These are phyloP conservation scores for Nanorana parkeri DNA, from an alignment of 2,113 vertebrate species.

Conservation along the genomic window DNA sequence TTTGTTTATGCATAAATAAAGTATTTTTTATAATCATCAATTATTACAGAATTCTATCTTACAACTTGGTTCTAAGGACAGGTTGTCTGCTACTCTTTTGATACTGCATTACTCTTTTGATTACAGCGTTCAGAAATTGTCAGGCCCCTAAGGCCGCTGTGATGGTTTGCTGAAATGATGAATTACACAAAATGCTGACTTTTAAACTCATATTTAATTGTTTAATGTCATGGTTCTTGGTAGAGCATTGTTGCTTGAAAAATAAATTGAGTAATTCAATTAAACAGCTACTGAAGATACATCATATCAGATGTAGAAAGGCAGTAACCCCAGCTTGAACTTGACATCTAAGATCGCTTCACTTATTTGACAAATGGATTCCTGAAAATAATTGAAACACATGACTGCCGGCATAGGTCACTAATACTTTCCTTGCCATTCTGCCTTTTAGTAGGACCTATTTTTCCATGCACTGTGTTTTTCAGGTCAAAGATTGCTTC, in stretches of 20 bases:
- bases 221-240: slow-evolving; percentile 94
- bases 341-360: slow-evolving; percentile 86
- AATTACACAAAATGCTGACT: slow-evolving; percentile 90
- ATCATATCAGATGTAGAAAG: slow-evolving; percentile 98
- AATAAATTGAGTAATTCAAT: slow-evolving; percentile 99
- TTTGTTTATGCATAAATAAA: no score
- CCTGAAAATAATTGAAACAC: slow-evolving; percentile 99
- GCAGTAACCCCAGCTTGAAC: slow-evolving; percentile 98
- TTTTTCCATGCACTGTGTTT: slow-evolving; percentile 85
- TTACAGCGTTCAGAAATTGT: slow-evolving; percentile 54
- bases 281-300: slow-evolving; percentile 98
- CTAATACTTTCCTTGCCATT: slow-evolving; percentile 93
- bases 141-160: slow-evolving; percentile 61
- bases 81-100: slow-evolving; percentile 50
- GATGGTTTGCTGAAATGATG: slow-evolving; percentile 76
- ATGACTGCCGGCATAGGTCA: slow-evolving; percentile 98
- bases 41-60: neutral
- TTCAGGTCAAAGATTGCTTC: slow-evolving; percentile 91
- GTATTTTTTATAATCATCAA: slow-evolving; percentile 47
- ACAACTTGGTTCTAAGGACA: slow-evolving; percentile 46
- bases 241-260: slow-evolving; percentile 98
- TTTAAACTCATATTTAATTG: slow-evolving; percentile 97
- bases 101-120: slow-evolving; percentile 48
- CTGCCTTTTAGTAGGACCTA: slow-evolving; percentile 96
- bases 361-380: slow-evolving; percentile 97